Conservation (phyloP, 2,797 vertebrate genomes). For the Microctenopoma steveboyesi region DNA sequence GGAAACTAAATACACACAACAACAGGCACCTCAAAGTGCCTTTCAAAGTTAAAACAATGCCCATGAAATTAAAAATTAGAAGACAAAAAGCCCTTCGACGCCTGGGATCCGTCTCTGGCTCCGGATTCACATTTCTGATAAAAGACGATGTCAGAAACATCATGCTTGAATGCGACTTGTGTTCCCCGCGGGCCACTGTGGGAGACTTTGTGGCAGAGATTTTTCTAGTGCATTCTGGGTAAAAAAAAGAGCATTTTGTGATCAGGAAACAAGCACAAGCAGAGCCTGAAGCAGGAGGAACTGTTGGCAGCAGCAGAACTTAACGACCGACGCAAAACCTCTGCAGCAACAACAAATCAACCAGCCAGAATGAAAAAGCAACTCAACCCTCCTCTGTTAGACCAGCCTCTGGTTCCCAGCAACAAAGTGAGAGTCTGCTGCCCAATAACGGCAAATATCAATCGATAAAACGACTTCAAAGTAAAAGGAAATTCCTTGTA, state of each 20-base stretch:
- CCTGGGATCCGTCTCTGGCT: constrained; percentile 9
- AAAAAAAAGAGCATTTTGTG: constrained; percentile 14
- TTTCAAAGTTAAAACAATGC: constrained; percentile 45
- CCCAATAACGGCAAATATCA: neutral
- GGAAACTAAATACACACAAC: constrained; percentile 10
- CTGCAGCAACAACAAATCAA: constrained; percentile 73
- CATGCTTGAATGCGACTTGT: constrained; percentile 10
- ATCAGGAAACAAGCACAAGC: constrained; percentile 3
- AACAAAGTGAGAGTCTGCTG: neutral
- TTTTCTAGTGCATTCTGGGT: constrained; percentile 42
- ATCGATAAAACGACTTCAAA: neutral
- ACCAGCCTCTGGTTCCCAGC: neutral
- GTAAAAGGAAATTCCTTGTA: neutral
- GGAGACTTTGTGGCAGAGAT: constrained; percentile 15
- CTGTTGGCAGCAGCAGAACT: constrained; percentile 45
- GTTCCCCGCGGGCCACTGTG: constrained; percentile 10
- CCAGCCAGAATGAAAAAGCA: constrained; percentile 19
- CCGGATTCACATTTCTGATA: constrained; percentile 22
- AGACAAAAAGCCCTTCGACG: neutral
- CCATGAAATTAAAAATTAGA: constrained; percentile 35
- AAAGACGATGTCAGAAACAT: constrained; percentile 8
- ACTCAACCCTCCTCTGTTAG: constrained; percentile 7
- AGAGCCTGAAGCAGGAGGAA: constrained; percentile 38
- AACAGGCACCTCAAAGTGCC: constrained; percentile 24
- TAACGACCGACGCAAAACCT: constrained; percentile 62